Percentiles rank a stretch among this genome's conserved stretches.
Evolutionary conservation across 2,888 invertebrate species (phyloP).

Genomic region (Diarsia mendica): DNA sequence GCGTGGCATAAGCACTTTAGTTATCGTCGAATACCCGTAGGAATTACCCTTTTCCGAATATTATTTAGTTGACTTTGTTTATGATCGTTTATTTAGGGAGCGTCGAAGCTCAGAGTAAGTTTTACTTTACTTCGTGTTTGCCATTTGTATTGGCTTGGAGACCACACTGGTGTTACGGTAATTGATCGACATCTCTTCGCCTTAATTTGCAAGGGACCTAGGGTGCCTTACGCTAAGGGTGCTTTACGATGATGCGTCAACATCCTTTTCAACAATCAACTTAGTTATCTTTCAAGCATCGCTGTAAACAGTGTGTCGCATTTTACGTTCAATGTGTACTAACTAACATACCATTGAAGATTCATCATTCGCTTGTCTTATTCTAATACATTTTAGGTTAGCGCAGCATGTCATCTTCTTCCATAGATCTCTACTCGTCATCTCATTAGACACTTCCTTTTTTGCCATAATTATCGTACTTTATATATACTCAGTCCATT

Average conservation of each 20-base stretch:
- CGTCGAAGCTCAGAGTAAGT: background rate
- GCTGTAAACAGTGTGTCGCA: background rate
- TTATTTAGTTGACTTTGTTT: conserved; percentile 43
- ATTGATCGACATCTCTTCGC: background rate
- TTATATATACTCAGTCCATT: too few relatives aligned
- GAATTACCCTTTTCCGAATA: conserved; percentile 44
- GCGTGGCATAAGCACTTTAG: conserved; percentile 20
- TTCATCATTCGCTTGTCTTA: too few relatives aligned
- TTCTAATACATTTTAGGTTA: too few relatives aligned
- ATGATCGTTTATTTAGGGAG: conserved; percentile 30
- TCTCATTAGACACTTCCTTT: too few relatives aligned
- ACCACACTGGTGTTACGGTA: conserved; percentile 1
- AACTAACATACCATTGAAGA: background rate
- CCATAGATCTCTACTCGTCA: too few relatives aligned
- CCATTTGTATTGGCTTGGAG: conserved; percentile 26
- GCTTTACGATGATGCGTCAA: background rate
- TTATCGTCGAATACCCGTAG: conserved; percentile 47
- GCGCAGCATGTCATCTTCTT: too few relatives aligned
- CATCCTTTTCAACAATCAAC: too few relatives aligned
- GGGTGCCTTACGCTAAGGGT: too few relatives aligned
- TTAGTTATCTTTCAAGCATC: background rate
- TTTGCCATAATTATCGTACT: too few relatives aligned
- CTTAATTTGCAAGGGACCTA: conserved; percentile 2
- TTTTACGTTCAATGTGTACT: background rate
- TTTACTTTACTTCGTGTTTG: conserved; percentile 14